Evolutionary conservation across 2,888 invertebrate species (phyloP), one percentile per base, ranked within the genome.

Genomic region (Drosophila subsilvestris): DNA sequence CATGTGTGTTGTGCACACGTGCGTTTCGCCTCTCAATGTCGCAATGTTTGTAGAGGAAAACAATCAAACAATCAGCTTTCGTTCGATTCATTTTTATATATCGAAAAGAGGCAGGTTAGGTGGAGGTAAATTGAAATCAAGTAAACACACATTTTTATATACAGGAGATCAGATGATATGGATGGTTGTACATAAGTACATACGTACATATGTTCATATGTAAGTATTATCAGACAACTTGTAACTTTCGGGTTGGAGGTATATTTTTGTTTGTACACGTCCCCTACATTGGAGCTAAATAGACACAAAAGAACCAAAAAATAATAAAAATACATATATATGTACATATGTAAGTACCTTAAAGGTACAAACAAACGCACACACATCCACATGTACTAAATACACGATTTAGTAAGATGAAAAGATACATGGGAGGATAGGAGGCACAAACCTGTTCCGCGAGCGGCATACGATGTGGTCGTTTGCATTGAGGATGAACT

Each of bases 361-460:
- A 37, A 37, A 37, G 14, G 32, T 14, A 37, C 29, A 14, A 32
- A 32, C 32, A 32, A 4, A 32, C 12, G 32, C 12, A 32, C 32
- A 37, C 32, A 1, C 12, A 14, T 12, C 12, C 32, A 47, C 45
- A 45, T 45, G 1, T 42, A 25, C n/a, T 18, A 9, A 2, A 17
- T 42, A n/a, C 10, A 29, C 29, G 62, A 53, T 58, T 32, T 37
- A n/a, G 43, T 37, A 65, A 60, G 29, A 49, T 45, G 63, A 22
- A 65, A 55, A 49, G 44, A 54, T 18, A 20, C 8, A 47, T 32
- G n/a, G 20, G 20, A 25, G 53, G 20, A 32, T 51, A 51, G 18
- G 18, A 12, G 37, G 37, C 55, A 89, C 90, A 89, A 90, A 90
- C 90, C 90, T 90, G 90, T 90, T 90, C 88, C 90, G 65, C 90